A percentile compares a stretch with the other conserved stretches of the same genome.
Evolutionary conservation across 2,888 invertebrate genomes (phyloP).

Genomic region (Harpagoxenus sublaevis): DNA sequence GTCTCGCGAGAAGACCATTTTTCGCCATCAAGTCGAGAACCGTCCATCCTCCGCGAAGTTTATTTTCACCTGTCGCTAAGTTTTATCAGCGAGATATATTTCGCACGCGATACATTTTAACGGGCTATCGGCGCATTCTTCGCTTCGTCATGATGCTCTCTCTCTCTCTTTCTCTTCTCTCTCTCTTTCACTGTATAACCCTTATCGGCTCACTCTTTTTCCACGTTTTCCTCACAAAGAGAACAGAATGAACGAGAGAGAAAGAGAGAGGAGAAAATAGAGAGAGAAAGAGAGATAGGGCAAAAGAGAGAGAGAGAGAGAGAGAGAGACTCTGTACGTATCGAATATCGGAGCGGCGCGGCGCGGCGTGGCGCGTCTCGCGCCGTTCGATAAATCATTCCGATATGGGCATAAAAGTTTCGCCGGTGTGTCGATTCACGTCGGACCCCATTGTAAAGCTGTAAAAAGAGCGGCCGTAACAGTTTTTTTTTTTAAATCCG

Average conservation of each 20-base stretch:
- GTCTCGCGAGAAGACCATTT: constrained; percentile 49
- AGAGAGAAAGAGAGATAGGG: not conserved
- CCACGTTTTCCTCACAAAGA: constrained; percentile 44
- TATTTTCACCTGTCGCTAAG: constrained; percentile 55
- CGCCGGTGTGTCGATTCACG: constrained; percentile 56
- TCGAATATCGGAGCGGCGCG: constrained; percentile 60
- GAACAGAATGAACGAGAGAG: constrained; percentile 24
- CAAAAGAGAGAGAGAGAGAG: not conserved
- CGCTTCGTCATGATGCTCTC: constrained; percentile 13
- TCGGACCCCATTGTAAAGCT: constrained; percentile 50
- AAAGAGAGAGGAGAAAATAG: not conserved
- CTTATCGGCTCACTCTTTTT: constrained; percentile 54
- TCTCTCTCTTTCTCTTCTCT: not conserved
- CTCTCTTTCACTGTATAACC: not conserved
- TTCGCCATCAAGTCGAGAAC: constrained; percentile 30
- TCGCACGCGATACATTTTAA: constrained; percentile 52
- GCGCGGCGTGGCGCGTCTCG: constrained; percentile 41
- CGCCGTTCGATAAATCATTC: constrained; percentile 61
- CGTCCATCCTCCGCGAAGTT: constrained; percentile 37
- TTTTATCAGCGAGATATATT: constrained; percentile 53
- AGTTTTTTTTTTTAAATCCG: constrained; percentile 43
- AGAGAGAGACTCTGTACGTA: constrained; percentile 22
- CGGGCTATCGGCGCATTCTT: constrained; percentile 48
- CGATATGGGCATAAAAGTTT: constrained; percentile 64
- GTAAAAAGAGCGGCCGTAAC: constrained; percentile 37